phyloP scores from a whole-genome alignment of 2,113 vertebrate species.

The Caloenas nicobarica region DNA sequence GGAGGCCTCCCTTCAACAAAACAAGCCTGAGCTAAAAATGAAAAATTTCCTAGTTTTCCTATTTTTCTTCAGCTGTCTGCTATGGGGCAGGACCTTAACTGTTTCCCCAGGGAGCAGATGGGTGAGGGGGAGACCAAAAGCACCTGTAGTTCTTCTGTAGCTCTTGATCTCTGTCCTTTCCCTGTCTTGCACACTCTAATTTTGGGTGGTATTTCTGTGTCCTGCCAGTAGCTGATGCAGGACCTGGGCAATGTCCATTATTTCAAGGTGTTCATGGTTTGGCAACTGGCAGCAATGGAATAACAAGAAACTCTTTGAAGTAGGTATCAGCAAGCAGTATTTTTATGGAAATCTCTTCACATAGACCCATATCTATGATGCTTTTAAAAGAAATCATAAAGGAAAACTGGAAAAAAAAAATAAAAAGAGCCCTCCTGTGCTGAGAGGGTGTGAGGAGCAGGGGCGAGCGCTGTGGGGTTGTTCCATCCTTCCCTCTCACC shows the following conservation, averaged over 20 bases:
- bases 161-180: not conserved
- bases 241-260: not conserved
- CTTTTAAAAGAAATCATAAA: not conserved
- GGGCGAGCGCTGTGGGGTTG: accelerated
- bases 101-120: not conserved
- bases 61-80: not conserved
- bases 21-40: not conserved
- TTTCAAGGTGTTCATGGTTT: not conserved
- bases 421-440: not conserved
- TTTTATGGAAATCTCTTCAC: not conserved
- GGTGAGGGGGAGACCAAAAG: not conserved
- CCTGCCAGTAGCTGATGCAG: not conserved
- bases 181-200: not conserved
- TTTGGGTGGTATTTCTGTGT: not conserved
- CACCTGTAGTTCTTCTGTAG: not conserved
- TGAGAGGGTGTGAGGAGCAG: not conserved
- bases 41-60: not conserved
- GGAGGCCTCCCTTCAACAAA: not conserved
- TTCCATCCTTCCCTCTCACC: not conserved
- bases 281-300: not conserved
- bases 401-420: not conserved
- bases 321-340: not conserved
- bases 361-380: accelerated
- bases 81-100: not conserved
- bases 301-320: not conserved